A percentile compares a stretch with the other conserved stretches of the same genome.
phyloP scores from a whole-genome alignment of 2,797 vertebrate genomes.

The Clarias platycephalus region DNA sequence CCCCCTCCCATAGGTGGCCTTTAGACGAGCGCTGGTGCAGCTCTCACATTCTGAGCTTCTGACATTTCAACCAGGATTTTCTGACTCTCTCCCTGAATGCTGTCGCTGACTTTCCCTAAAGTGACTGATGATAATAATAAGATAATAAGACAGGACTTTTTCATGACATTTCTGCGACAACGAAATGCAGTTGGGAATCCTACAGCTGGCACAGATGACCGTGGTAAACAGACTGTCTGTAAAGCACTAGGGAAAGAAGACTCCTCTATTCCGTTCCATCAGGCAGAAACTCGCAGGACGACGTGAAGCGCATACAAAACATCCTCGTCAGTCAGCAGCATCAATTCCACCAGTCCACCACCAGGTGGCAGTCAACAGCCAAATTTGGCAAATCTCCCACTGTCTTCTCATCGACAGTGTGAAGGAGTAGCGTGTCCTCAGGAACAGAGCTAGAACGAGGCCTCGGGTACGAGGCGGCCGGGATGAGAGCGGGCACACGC shows the following conservation, averaged over 20 bases:
- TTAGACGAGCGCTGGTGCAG: neutral
- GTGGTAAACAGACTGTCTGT: neutral
- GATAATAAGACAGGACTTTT: neutral
- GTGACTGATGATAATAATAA: neutral
- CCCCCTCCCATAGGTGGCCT: neutral
- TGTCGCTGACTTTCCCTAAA: neutral
- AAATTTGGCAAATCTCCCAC: constrained; percentile 1
- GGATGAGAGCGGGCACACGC: neutral
- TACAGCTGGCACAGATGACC: neutral
- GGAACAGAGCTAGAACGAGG: neutral
- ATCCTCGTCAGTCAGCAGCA: no score
- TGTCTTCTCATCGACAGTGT: constrained; percentile 1
- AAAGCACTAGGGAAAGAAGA: neutral
- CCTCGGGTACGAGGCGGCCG: neutral
- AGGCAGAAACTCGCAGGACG: neutral
- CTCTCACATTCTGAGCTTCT: neutral
- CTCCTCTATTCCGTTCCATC: neutral
- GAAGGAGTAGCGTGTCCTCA: neutral
- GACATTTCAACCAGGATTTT: neutral
- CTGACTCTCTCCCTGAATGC: neutral
- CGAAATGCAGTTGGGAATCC: neutral
- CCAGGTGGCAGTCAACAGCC: constrained; percentile 67
- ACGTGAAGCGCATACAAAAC: neutral
- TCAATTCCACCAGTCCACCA: constrained; percentile 54
- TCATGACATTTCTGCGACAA: neutral